These are phyloP conservation scores for Helarctos malayanus DNA, from an alignment of 2,797 vertebrate genomes.

Conservation along the genomic window DNA sequence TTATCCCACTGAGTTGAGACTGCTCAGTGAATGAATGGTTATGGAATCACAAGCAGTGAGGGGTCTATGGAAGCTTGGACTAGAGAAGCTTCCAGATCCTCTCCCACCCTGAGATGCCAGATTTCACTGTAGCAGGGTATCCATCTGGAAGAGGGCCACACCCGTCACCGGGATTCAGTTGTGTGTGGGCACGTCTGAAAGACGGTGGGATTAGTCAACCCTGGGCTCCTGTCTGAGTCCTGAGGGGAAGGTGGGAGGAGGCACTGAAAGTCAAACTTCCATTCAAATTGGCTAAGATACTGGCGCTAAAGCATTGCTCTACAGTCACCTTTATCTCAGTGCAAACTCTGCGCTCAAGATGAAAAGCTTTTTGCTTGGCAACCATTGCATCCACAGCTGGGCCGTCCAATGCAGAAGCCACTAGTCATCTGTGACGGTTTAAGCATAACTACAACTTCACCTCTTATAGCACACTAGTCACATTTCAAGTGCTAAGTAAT, in stretches of 20 bases:
- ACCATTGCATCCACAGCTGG: not conserved
- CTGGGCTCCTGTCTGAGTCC: conserved; percentile 17
- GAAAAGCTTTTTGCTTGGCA: not conserved
- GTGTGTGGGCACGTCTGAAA: not conserved
- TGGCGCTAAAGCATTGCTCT: not conserved
- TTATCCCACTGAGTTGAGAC: not conserved
- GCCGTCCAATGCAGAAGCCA: not conserved
- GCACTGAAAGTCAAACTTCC: not conserved
- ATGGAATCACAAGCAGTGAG: not conserved
- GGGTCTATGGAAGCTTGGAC: not conserved
- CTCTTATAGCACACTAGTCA: not conserved
- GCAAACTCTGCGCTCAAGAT: not conserved
- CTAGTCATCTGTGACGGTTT: not conserved
- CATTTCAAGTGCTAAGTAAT: not conserved
- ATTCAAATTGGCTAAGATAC: not conserved
- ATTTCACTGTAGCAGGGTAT: not conserved
- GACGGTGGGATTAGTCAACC: not conserved
- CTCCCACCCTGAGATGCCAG: not conserved
- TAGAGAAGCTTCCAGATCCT: not conserved
- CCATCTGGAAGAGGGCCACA: not conserved
- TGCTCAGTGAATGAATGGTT: not conserved
- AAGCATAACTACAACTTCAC: not conserved
- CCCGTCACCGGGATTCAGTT: not conserved
- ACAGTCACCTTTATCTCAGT: not conserved
- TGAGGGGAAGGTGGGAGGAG: not conserved